Evolutionary conservation across 2,888 invertebrate species (phyloP).

Genomic region (Agonopterix heracliana): DNA sequence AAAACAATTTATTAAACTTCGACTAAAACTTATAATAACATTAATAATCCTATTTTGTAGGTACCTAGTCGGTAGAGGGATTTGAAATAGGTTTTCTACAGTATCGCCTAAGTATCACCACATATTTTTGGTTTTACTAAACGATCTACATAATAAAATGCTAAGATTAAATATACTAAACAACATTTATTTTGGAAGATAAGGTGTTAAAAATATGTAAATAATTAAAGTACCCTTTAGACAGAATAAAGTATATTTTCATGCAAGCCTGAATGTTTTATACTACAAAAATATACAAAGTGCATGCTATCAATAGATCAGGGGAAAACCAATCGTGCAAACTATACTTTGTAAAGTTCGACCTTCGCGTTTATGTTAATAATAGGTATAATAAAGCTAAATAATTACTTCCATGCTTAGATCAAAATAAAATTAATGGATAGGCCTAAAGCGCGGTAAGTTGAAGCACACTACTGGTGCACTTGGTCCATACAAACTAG

Average conservation of each 20-base stretch:
- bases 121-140: slow-evolving; percentile 8
- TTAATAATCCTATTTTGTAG: slow-evolving; percentile 18
- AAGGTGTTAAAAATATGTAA: slow-evolving; percentile 35
- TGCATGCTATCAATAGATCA: slow-evolving; percentile 51
- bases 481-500: too few relatives aligned
- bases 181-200: slow-evolving; percentile 76
- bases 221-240: slow-evolving; percentile 31
- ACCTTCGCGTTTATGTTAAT: background rate
- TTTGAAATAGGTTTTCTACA: too few relatives aligned
- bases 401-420: too few relatives aligned
- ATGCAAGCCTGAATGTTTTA: slow-evolving; percentile 58
- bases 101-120: background rate
- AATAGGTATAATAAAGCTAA: too few relatives aligned
- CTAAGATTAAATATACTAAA: slow-evolving; percentile 49
- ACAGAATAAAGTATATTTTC: slow-evolving; percentile 53
- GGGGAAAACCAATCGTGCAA: slow-evolving; percentile 41
- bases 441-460: too few relatives aligned
- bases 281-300: slow-evolving; percentile 52
- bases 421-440: too few relatives aligned
- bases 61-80: background rate
- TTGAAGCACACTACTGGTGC: too few relatives aligned
- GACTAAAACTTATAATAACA: slow-evolving; percentile 11
- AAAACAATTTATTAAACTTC: slow-evolving; percentile 24
- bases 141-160: slow-evolving; percentile 44
- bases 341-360: background rate